Percentiles rank a stretch among this genome's conserved stretches.
These are phyloP conservation scores for Eudasyphora cyanicolor DNA, from an alignment of 2,888 invertebrate species.

Conservation along the genomic window DNA sequence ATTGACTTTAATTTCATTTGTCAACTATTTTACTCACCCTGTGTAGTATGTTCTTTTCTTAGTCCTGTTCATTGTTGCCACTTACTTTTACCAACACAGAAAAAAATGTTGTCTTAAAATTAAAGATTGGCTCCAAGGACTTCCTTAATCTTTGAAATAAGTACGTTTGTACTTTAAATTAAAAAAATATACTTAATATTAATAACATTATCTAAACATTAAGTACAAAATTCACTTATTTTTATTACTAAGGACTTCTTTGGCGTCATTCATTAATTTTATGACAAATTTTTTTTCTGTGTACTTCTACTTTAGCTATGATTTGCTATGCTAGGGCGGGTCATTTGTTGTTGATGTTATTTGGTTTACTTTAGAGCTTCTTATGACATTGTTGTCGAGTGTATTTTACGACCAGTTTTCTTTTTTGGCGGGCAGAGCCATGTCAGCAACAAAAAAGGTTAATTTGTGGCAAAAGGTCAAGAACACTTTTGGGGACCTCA, in stretches of 20 bases:
- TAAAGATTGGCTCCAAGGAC: too few relatives aligned
- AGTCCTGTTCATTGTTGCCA: neutral
- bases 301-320: too few relatives aligned
- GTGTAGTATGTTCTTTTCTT: neutral
- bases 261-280: too few relatives aligned
- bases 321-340: too few relatives aligned
- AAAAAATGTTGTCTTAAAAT: too few relatives aligned
- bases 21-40: too few relatives aligned
- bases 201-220: neutral
- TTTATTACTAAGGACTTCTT: too few relatives aligned
- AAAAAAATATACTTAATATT: too few relatives aligned
- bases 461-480: conserved; percentile 25
- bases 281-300: too few relatives aligned
- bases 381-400: conserved; percentile 29
- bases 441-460: neutral
- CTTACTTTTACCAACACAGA: neutral
- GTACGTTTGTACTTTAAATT: too few relatives aligned
- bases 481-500: neutral
- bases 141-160: too few relatives aligned
- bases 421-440: neutral
- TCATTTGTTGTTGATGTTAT: conserved; percentile 19
- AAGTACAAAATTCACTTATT: neutral
- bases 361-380: conserved; percentile 5
- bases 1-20: conserved; percentile 57
- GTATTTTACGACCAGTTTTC: conserved; percentile 35